Conservation (phyloP, 1,140 invertebrate species). For the Dendrolimus punctatus region DNA sequence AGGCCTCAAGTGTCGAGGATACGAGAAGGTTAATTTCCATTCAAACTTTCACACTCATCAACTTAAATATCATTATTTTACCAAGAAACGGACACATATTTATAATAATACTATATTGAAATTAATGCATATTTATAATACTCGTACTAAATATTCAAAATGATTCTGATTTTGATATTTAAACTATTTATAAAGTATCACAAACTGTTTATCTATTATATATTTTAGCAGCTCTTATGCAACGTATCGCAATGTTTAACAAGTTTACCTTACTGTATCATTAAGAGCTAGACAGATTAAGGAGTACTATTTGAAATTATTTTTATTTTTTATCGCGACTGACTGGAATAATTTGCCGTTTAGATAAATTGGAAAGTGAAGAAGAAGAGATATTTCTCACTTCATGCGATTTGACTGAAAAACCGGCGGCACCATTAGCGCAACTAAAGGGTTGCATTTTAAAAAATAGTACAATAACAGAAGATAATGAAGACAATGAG, state of each 20-base stretch:
- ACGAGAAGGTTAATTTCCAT: constrained; percentile 27
- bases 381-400: constrained; percentile 44
- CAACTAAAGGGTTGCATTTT: constrained; percentile 40
- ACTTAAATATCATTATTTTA: too few relatives aligned
- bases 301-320: constrained; percentile 43
- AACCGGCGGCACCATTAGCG: constrained; percentile 20
- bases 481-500: constrained; percentile 26
- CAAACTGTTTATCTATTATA: constrained; percentile 17
- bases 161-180: too few relatives aligned
- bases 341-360: constrained; percentile 8
- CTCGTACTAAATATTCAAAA: too few relatives aligned
- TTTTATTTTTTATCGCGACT: neutral
- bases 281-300: constrained; percentile 10
- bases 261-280: constrained; percentile 11
- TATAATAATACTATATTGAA: constrained; percentile 44
- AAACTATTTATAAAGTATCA: too few relatives aligned
- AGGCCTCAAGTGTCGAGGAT: constrained; percentile 37
- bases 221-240: constrained; percentile 21
- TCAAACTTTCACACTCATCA: neutral
- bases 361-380: constrained; percentile 27
- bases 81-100: constrained; percentile 4
- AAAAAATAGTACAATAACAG: constrained; percentile 27
- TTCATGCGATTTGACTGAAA: constrained; percentile 42
- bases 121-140: too few relatives aligned
- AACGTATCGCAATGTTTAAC: constrained; percentile 34